Evolutionary conservation across 92 coral and sea anemone species (phyloP), one percentile per base, ranked within the genome.

Genomic region (Siderastrea radians): DNA sequence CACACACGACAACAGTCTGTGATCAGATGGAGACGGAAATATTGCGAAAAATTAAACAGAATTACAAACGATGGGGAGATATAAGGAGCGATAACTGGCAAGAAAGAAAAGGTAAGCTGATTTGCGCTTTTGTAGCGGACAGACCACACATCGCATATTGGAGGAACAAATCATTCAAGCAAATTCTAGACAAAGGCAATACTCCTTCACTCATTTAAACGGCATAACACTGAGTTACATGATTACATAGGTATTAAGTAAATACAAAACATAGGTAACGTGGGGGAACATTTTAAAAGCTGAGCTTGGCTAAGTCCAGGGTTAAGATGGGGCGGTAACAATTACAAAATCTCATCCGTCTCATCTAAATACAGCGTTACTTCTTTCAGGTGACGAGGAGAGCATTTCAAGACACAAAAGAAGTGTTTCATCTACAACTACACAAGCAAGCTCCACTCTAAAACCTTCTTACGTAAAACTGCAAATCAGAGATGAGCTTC

Each of bases 101-200:
- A 7, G 61, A 2, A 51, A 16, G 47, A 50, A n/a, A 49, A 73
- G 77, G 61, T 73, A 52, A 49, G 46, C 0, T 8, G 70, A 1
- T 12, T 1, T 1, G 59, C 7, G 63, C 13, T 66, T 38, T 2
- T 66, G 44, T 43, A 8, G 17, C 49, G 47, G 7, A 47, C 5
- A 38, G 44, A 19, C 47, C 2, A 19, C 3, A 66, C 6, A 2
- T 6, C 47, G 38, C 38, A 26, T 26, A 26, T 26, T 0, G 38
- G 38, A 26, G 0, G 38, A 26, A 26, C 38, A 26, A 26, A 0
- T 26, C 38, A 26, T 26, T 26, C 38, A 26, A 26, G 0, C 38
- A 26, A 0, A 0, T 26, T 43, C 6, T 3, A 44, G 0, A 1
- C 12, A n/a, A 4, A 1, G 3, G 14, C 0, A 48, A 12, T 47